These are phyloP conservation scores for Aricia artaxerxes DNA, from an alignment of 2,888 invertebrate species.

Conservation along the genomic window DNA sequence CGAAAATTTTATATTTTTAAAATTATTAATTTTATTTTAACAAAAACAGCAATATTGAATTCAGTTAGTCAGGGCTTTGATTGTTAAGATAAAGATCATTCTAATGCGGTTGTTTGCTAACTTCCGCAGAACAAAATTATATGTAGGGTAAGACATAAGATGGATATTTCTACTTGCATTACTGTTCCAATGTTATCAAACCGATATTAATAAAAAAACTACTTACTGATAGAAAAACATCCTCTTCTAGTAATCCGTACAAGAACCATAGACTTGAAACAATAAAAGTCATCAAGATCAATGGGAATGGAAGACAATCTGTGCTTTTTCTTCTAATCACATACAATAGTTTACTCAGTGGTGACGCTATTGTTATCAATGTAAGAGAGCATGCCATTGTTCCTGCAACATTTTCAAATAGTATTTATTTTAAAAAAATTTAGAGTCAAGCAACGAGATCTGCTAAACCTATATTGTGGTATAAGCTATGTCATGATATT, in stretches of 20 bases:
- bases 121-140: too few species aligned
- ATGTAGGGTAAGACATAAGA: too few species aligned
- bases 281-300: conserved; percentile 90
- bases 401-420: conserved; percentile 60
- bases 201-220: not conserved
- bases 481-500: not conserved
- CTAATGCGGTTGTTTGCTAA: too few species aligned
- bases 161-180: too few species aligned
- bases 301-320: conserved; percentile 92
- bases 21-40: too few species aligned
- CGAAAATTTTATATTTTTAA: conserved; percentile 26
- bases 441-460: not conserved
- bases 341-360: conserved; percentile 88
- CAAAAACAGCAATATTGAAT: too few species aligned
- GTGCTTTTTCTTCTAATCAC: conserved; percentile 90
- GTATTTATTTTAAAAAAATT: not conserved
- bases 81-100: too few species aligned
- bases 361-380: conserved; percentile 90
- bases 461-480: not conserved
- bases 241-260: conserved; percentile 89
- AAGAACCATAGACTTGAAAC: conserved; percentile 91
- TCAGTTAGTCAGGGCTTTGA: too few species aligned
- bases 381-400: conserved; percentile 86
- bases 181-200: not conserved
- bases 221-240: conserved; percentile 88